Evolutionary conservation across 2,888 invertebrate species (phyloP).

Genomic region (Coenonympha arcania): DNA sequence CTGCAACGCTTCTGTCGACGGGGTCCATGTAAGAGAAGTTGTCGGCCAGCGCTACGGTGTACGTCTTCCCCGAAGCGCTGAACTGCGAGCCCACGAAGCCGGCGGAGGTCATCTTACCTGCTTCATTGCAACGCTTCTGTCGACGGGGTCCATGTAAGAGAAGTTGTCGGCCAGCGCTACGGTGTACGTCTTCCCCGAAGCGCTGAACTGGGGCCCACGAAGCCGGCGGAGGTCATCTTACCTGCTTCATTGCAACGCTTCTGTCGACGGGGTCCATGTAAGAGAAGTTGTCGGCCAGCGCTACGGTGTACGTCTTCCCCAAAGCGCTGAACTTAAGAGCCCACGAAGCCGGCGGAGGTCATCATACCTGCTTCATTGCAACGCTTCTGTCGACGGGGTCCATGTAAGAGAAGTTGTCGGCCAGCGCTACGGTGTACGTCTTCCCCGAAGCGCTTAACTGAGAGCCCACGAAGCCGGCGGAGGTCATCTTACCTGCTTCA

Average conservation of each 20-base stretch:
- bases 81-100: constrained; percentile 77
- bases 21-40: constrained; percentile 98
- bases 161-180: constrained; percentile 93
- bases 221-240: too few relatives aligned
- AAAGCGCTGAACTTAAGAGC: too few relatives aligned
- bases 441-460: too few relatives aligned
- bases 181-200: constrained; percentile 79
- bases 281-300: too few relatives aligned
- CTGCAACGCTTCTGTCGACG: constrained; percentile 91
- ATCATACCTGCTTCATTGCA: background rate
- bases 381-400: too few relatives aligned
- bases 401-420: too few relatives aligned
- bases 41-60: constrained; percentile 86
- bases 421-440: too few relatives aligned
- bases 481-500: background rate
- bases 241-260: background rate
- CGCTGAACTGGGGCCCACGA: constrained; percentile 76
- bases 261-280: too few relatives aligned
- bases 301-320: too few relatives aligned
- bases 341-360: too few relatives aligned
- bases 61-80: constrained; percentile 77
- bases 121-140: constrained; percentile 89
- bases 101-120: constrained; percentile 81
- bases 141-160: constrained; percentile 96
- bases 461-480: too few relatives aligned